Base-by-base conservation (phyloP, 1,140 invertebrate genomes). In the Caenorhabditis briggsae region DNA sequence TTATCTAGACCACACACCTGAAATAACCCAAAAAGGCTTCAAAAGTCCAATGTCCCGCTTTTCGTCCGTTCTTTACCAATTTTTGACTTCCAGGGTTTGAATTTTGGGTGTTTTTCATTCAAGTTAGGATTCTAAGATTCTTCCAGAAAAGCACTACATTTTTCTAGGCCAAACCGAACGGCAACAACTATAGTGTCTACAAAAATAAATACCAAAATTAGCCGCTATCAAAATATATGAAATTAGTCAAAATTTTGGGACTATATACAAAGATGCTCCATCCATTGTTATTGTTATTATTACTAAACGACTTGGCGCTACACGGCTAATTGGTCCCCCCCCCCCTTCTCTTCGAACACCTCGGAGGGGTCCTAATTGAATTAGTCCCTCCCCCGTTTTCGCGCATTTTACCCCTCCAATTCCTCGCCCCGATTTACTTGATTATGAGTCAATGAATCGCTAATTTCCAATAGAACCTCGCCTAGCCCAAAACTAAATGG, bases 391-490 rank as follows among this genome's bases (percentile, higher is more conserved):
- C 70, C 33, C 46, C 11, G 50, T 53, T 53, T 53, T 53, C 50
- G 50, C 61, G 12, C 61, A 8, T 50, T 46, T 23, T 14, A 16
- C 46, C 46, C 23, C 65, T n/a, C 5, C 41, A 14, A 12, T 5
- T 20, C 2, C 18, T 18, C 65, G n/a, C 43, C 43, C 12, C 43
- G 70, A 78, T 78, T 78, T 78, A 78, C 70, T 78, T 78, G 70
- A 78, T 78, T 78, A 78, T 78, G 70, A 78, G 70, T 50, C 70
- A 78, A 78, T 78, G 70, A 78, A 50, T 78, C 70, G 70, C 70
- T 78, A 78, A 78, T 78, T 78, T 70, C 25, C 5, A 18, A 18
- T 58, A n/a, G 18, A n/a, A 1, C 14, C 7, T 23, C 59, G 59
- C 1, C 23, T 20, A 8, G 23, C 20, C 20, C 20, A 12, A 6